Conservation (phyloP, 1,140 invertebrate species). For the Meloidogyne hapla region DNA sequence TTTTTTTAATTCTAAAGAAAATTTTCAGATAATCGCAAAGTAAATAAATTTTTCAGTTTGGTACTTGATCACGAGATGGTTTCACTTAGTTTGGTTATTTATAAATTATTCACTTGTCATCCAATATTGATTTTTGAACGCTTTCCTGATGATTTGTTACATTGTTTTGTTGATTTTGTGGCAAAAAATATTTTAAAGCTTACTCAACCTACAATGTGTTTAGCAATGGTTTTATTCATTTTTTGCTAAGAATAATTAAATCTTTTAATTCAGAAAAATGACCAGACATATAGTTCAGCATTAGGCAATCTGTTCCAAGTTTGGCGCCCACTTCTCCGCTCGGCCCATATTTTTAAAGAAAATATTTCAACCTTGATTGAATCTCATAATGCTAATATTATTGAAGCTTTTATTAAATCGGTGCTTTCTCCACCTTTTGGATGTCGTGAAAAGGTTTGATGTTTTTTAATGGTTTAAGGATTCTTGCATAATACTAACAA, state of each 20-base stretch:
- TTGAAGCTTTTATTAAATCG: constrained; percentile 26
- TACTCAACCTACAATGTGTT: constrained; percentile 16
- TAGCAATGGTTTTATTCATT: constrained; percentile 4
- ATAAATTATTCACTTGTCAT: constrained; percentile 32
- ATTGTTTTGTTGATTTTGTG: constrained; percentile 32
- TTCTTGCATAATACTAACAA: no score
- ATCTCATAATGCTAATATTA: constrained; percentile 14
- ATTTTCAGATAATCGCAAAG: no score
- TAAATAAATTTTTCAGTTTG: not conserved
- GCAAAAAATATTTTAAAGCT: constrained; percentile 20
- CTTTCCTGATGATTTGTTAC: constrained; percentile 26
- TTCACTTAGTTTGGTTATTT: constrained; percentile 27
- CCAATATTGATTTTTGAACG: constrained; percentile 33
- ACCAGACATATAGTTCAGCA: constrained; percentile 21
- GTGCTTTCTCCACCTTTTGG: constrained; percentile 27
- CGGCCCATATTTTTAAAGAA: constrained; percentile 9
- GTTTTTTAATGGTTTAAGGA: no score
- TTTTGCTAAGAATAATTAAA: not conserved
- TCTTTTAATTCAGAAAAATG: constrained; percentile 24
- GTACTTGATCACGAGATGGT: constrained; percentile 32
- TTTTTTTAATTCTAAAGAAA: no score
- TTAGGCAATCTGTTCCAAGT: constrained; percentile 25
- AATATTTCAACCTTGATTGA: constrained; percentile 5
- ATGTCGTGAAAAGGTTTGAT: constrained; percentile 24
- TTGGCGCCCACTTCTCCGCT: constrained; percentile 25